phyloP scores from a whole-genome alignment of 2,797 vertebrate genomes.

The Crax fasciolata region DNA sequence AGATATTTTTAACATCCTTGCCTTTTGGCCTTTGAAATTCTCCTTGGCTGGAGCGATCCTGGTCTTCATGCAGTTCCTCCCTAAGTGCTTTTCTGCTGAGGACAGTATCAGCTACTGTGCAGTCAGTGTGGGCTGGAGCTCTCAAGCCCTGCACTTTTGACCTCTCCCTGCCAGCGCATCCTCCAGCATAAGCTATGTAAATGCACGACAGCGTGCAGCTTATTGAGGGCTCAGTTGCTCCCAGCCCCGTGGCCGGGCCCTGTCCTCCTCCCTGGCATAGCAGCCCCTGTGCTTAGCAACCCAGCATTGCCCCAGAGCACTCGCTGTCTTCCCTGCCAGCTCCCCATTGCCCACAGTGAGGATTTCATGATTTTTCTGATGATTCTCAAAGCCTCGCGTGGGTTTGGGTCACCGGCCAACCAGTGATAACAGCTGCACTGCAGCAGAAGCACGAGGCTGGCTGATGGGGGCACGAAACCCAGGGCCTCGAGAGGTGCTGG shows the following conservation, averaged over 20 bases:
- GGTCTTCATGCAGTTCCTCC: not conserved
- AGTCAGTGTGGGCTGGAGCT: not conserved
- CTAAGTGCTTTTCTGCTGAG: not conserved
- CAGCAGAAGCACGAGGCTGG: not conserved
- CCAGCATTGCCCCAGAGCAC: not conserved
- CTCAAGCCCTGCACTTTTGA: constrained; percentile 53
- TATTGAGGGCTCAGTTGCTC: constrained; percentile 51
- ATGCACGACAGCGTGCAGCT: constrained; percentile 40
- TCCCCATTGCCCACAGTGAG: accelerated
- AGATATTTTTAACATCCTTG: not conserved
- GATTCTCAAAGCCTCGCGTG: not conserved
- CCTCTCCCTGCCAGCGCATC: constrained; percentile 44
- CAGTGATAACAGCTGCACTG: not conserved
- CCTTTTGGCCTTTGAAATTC: not conserved
- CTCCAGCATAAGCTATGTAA: constrained; percentile 35
- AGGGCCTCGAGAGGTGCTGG: not conserved
- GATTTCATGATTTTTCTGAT: not conserved
- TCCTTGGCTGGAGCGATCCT: not conserved
- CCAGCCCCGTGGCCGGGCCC: constrained; percentile 8
- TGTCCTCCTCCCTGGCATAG: constrained; percentile 25
- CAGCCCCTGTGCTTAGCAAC: constrained; percentile 59
- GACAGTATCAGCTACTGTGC: not conserved
- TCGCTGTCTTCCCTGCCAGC: not conserved
- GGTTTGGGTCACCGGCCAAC: not conserved
- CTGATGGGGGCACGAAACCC: not conserved